These are phyloP conservation scores for Troides aeacus DNA, from an alignment of 2,888 invertebrate genomes.

Conservation along the genomic window DNA sequence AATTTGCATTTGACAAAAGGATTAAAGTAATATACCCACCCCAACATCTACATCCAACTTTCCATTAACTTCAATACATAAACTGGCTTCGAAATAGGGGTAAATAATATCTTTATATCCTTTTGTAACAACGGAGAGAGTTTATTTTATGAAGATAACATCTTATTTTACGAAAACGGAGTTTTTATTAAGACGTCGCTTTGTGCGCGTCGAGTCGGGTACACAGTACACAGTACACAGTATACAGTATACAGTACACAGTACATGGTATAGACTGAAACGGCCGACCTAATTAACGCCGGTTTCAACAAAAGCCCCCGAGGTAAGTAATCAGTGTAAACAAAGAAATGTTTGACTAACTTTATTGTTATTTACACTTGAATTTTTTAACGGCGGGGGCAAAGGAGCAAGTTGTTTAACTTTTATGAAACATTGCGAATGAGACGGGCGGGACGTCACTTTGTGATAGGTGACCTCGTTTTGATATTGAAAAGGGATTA, in stretches of 20 bases:
- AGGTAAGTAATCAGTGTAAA: slow-evolving; percentile 28
- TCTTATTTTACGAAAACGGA: not conserved
- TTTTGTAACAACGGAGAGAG: not conserved
- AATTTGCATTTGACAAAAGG: too few species aligned
- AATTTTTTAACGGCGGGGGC: not conserved
- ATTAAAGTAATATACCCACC: too few species aligned
- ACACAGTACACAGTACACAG: too few species aligned
- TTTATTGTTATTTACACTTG: slow-evolving; percentile 9
- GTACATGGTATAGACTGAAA: slow-evolving; percentile 17
- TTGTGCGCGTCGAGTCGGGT: slow-evolving; percentile 12
- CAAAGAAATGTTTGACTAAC: slow-evolving; percentile 25
- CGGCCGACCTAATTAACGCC: slow-evolving; percentile 28
- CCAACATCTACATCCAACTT: too few species aligned
- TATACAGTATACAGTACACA: too few species aligned
- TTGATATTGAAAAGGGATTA: too few species aligned
- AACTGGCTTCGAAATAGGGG: too few species aligned
- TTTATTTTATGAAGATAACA: not conserved
- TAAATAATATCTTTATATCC: not conserved
- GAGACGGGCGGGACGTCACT: too few species aligned
- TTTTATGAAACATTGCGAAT: too few species aligned
- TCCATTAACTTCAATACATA: too few species aligned
- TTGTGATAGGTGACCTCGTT: too few species aligned
- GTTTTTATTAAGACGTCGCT: slow-evolving; percentile 19
- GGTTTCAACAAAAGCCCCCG: slow-evolving; percentile 20
- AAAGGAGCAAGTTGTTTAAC: not conserved